Percentiles rank a stretch among this genome's conserved stretches.
Evolutionary conservation across 2,113 vertebrate genomes (phyloP).

Genomic region (Sebastes schlegelii): DNA sequence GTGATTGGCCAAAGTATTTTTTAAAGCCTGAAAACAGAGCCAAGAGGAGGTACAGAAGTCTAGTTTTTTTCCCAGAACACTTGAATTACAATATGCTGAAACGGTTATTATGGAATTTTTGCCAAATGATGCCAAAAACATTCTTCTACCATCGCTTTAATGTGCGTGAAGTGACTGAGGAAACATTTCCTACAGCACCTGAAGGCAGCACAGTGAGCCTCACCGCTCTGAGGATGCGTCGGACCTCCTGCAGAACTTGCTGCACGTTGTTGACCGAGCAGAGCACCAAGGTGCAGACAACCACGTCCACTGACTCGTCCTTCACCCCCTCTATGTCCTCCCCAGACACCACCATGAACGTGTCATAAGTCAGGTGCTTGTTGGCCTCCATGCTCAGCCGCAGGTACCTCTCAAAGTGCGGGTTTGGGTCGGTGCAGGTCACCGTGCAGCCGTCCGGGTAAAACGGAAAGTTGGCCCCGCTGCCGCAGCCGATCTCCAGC

Average conservation of each 20-base stretch:
- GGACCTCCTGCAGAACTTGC: slow-evolving; percentile 82
- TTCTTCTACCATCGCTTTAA: background rate
- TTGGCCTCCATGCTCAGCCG: slow-evolving; percentile 81
- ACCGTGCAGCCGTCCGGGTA: slow-evolving; percentile 86
- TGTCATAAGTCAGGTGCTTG: slow-evolving; percentile 83
- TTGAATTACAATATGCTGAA: too few relatives aligned
- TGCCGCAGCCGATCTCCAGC: slow-evolving; percentile 90
- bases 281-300: slow-evolving; percentile 88
- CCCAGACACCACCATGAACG: slow-evolving; percentile 75
- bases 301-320: slow-evolving; percentile 85
- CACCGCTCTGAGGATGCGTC: slow-evolving; percentile 86
- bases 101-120: too few relatives aligned
- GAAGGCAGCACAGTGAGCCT: slow-evolving; percentile 66
- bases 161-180: background rate
- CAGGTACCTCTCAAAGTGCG: slow-evolving; percentile 84
- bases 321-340: slow-evolving; percentile 85
- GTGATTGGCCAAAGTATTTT: too few relatives aligned
- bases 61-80: too few relatives aligned
- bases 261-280: slow-evolving; percentile 82
- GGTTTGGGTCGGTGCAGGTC: slow-evolving; percentile 87
- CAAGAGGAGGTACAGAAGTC: too few relatives aligned
- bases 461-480: slow-evolving; percentile 87
- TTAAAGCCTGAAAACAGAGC: too few relatives aligned
- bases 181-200: slow-evolving; percentile 14
- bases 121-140: too few relatives aligned